Percentiles rank a stretch among this genome's conserved stretches.
Conservation (phyloP, 2,888 invertebrate species). For the Caenorhabditis sinica region DNA sequence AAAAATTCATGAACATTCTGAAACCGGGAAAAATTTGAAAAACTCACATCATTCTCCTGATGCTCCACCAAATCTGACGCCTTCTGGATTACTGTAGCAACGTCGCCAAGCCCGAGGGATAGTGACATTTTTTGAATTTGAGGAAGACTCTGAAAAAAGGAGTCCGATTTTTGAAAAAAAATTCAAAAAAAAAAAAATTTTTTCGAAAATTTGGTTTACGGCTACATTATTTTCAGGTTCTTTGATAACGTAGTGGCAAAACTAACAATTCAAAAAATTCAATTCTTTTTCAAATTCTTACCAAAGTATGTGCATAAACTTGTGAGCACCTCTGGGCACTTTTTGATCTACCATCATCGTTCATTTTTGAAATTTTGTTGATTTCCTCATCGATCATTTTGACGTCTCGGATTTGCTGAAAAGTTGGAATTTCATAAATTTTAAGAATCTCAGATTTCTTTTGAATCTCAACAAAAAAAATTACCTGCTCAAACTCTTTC, state of each 20-base stretch:
- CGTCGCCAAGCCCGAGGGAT: conserved; percentile 46
- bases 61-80: conserved; percentile 44
- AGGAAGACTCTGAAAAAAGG: conserved; percentile 42
- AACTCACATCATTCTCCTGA: conserved; percentile 18
- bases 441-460: neutral
- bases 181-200: too few relatives aligned
- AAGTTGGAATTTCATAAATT: neutral
- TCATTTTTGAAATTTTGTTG: conserved; percentile 15
- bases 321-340: conserved; percentile 22
- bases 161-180: too few relatives aligned
- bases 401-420: conserved; percentile 51
- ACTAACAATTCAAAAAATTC: too few relatives aligned
- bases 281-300: neutral
- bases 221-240: too few relatives aligned
- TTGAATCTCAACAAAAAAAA: too few relatives aligned
- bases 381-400: conserved; percentile 55
- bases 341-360: conserved; percentile 42
- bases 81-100: conserved; percentile 28
- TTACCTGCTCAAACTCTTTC: conserved; percentile 15
- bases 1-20: neutral
- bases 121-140: conserved; percentile 59
- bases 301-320: conserved; percentile 54
- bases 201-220: too few relatives aligned
- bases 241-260: too few relatives aligned
- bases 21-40: neutral